A percentile compares a stretch with the other conserved stretches of the same genome.
Conservation (phyloP, 2,888 invertebrate genomes). For the Eumerus sabulonum region DNA sequence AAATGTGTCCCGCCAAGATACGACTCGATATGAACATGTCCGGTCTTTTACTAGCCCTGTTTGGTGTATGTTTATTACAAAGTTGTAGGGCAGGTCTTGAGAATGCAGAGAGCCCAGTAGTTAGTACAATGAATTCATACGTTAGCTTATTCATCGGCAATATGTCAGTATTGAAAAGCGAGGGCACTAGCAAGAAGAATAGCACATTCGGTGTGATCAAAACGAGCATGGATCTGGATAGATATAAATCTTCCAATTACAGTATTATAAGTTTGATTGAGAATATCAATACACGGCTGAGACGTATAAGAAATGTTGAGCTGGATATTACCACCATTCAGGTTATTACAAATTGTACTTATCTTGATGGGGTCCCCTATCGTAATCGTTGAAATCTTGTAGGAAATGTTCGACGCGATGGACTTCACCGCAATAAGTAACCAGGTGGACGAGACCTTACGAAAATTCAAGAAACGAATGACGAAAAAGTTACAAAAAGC, state of each 20-base stretch:
- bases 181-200: slow-evolving; percentile 11
- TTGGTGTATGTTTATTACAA: slow-evolving; percentile 9
- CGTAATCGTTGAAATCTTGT: not conserved
- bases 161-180: slow-evolving; percentile 12
- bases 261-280: slow-evolving; percentile 74
- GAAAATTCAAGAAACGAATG: slow-evolving; percentile 73
- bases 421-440: slow-evolving; percentile 71
- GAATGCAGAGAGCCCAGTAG: not conserved
- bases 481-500: slow-evolving; percentile 75
- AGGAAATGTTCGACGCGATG: slow-evolving; percentile 78
- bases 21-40: no score
- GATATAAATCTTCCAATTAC: slow-evolving; percentile 70
- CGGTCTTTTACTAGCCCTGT: slow-evolving; percentile 27
- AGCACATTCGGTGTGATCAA: not conserved
- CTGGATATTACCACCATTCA: slow-evolving; percentile 77
- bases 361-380: no score
- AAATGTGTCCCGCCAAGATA: no score
- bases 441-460: slow-evolving; percentile 71
- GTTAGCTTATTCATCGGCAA: slow-evolving; percentile 45
- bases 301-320: slow-evolving; percentile 76
- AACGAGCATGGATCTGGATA: slow-evolving; percentile 1
- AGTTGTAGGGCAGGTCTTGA: slow-evolving; percentile 1
- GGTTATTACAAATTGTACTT: slow-evolving; percentile 68
- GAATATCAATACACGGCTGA: slow-evolving; percentile 75
- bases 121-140: slow-evolving; percentile 34